These are phyloP conservation scores for Philereme transversata DNA, from an alignment of 2,888 invertebrate species.

Conservation along the genomic window DNA sequence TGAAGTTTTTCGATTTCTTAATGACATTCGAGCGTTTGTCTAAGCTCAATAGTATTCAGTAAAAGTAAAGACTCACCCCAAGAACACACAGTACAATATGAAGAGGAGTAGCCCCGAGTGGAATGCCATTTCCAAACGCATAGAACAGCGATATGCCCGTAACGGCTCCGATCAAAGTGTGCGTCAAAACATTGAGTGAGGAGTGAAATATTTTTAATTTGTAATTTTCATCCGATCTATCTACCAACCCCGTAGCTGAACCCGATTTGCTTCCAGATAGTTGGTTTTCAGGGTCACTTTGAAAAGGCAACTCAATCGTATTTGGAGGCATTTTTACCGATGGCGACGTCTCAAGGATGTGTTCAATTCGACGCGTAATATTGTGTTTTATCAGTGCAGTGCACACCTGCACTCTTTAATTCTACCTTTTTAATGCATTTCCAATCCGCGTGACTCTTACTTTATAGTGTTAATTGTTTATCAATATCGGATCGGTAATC, in stretches of 20 bases:
- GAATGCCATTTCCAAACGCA: conserved; percentile 52
- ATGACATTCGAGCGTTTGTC: no score
- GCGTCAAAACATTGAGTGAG: conserved; percentile 56
- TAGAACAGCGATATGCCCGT: conserved; percentile 54
- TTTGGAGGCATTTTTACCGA: conserved; percentile 49
- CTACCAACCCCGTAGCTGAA: conserved; percentile 22
- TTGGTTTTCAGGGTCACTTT: conserved; percentile 38
- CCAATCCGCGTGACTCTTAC: background rate
- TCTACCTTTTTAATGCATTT: background rate
- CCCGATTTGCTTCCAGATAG: conserved; percentile 12
- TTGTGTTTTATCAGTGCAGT: background rate
- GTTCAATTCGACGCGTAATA: no score
- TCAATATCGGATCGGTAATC: background rate
- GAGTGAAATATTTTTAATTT: conserved; percentile 55
- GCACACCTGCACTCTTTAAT: no score
- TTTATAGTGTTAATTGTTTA: conserved; percentile 9
- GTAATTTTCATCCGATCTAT: conserved; percentile 40
- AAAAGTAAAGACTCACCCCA: conserved; percentile 60
- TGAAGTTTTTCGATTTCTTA: no score
- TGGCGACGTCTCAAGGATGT: no score
- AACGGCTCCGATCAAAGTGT: conserved; percentile 62
- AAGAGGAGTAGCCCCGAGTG: conserved; percentile 49
- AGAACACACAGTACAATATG: conserved; percentile 68
- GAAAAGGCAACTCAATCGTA: conserved; percentile 37
- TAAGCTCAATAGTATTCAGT: background rate